Base-by-base conservation (phyloP, 2,113 vertebrate genomes). In the Urocynchramus pylzowi region DNA sequence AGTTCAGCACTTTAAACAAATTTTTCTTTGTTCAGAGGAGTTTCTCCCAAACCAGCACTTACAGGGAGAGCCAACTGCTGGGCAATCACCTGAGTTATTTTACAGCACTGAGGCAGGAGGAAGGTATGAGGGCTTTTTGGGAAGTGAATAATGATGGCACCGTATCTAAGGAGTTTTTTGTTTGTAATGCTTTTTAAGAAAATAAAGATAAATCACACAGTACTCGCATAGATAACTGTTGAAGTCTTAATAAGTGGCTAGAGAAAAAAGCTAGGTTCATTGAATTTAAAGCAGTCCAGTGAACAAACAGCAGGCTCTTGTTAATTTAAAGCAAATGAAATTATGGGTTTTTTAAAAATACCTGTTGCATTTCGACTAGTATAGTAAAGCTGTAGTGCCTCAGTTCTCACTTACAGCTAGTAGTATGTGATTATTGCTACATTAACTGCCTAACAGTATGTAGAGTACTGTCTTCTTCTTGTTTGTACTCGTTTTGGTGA, bases 191-290 rank as follows among this genome's bases (percentile, higher is more conserved):
- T 78, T 78, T 61, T 90, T 19, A 41, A 54, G 73, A 59, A 88
- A 80, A 73, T 49, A 21, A 47, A 63, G 47, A 9, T 45, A 57
- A 70, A 41, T 70, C 24, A 10, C 5, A 16, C 13, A 23, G 42
- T 67, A 26, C 26, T 91, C 0, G 0, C 21, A 16, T 10, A 54
- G 71, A 10, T 65, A 70, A 49, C 21, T 71, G 5, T 3, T 78
- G 33, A 75, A 63, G 57, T 79, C 19, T 56, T 83, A 94, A 57
- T 13, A 60, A 82, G 24, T 26, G 37, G 17, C 27, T 47, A 23
- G 49, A 63, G 39, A 41, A 64, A 35, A 42, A 82, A 85, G 7
- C 24, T 81, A 26, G 11, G 4, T 68, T 12, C 11, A 0, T 30
- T 49, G 49, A 76, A 42, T 76, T 89, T 54, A 57, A 57, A 83